Base-by-base conservation (phyloP, 2,797 vertebrate genomes). In the Distichodus sexfasciatus region DNA sequence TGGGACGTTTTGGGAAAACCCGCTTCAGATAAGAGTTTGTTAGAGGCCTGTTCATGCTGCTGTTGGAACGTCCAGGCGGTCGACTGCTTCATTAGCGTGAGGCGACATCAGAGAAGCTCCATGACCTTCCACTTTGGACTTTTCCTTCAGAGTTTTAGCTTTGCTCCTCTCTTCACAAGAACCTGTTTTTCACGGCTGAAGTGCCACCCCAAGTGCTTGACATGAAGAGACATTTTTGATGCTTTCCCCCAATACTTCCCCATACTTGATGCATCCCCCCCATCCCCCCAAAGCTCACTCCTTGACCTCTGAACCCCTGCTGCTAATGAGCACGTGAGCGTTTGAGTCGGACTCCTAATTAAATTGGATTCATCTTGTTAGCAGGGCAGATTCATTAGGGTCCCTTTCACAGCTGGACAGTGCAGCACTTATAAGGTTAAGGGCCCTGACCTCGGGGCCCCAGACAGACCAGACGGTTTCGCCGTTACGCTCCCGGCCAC, bases 291-390 rank as follows among this genome's bases (percentile, higher is more conserved):
- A 62, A 23, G 10, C 43, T 62, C 44, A 38, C 51, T 35, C 50
- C 48, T 60, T 71, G 65, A 74, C 33, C 77, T 85, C 84, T 83
- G 77, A 83, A 78, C 75, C 62, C 60, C 59, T 10, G 41, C 53
- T 66, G 46, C 71, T 64, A 69, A 76, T 59, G 48, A 76, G 64
- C 70, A 69, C 66, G 57, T 71, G 64, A 77, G 71, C 74, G 75
- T 78, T 72, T 78, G 76, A 82, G 78, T 81, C 79, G 74, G 76
- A 78, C 80, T 78, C 79, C 76, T 78, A 84, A 80, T 87, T 81
- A 85, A 79, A 84, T 44, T 36, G 55, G 51, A 66, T 31, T 54
- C 76, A 75, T 83, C 80, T 72, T 81, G 79, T 62, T 76, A 72
- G 69, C 76, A 44, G 33, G 59, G 64, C 67, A 69, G 55, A 77